phyloP scores from a whole-genome alignment of 2,113 vertebrate species.

The Mormyrus iriodes region DNA sequence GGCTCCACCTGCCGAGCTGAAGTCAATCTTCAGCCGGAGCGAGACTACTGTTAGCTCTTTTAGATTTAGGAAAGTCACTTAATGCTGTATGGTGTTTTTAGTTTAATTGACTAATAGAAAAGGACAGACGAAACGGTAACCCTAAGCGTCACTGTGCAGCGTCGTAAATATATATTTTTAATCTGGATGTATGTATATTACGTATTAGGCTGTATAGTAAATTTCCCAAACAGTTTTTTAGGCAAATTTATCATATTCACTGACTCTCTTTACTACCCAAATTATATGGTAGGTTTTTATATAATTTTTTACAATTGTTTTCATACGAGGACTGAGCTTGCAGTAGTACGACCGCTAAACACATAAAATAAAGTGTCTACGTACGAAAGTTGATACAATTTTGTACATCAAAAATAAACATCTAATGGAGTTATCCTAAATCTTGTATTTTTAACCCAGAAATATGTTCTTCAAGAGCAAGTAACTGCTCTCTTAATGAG shows the following conservation, averaged over 20 bases:
- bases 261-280: not conserved
- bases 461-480: not conserved
- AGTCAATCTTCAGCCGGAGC: not conserved
- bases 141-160: not conserved
- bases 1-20: constrained; percentile 25
- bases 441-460: not conserved
- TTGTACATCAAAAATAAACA: not conserved
- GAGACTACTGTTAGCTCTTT: not conserved
- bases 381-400: not conserved
- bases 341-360: not conserved
- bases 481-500: not conserved
- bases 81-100: too few relatives aligned
- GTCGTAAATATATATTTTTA: not conserved
- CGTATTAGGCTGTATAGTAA: not conserved
- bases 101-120: not conserved
- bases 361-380: not conserved
- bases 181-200: not conserved
- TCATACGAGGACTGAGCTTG: not conserved
- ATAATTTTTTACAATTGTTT: not conserved
- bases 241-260: too few relatives aligned
- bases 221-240: not conserved
- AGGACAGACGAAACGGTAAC: not conserved
- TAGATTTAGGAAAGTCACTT: not conserved
- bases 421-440: not conserved
- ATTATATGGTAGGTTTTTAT: not conserved